These are phyloP conservation scores for Alectoris magna DNA, from an alignment of 2,797 vertebrate genomes.

Conservation along the genomic window DNA sequence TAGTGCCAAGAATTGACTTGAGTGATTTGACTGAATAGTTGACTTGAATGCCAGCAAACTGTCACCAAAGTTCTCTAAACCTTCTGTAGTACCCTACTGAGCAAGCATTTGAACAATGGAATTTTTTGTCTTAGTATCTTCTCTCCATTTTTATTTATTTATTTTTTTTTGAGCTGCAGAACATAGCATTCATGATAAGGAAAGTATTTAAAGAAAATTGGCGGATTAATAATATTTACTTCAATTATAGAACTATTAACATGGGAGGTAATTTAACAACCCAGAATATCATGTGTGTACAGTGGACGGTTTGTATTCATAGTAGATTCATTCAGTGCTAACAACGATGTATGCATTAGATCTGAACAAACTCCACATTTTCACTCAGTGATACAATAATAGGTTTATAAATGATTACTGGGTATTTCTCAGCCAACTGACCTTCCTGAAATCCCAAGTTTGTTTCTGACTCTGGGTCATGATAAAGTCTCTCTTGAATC, in stretches of 20 bases:
- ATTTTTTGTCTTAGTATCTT: background rate
- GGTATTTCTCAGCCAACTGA: constrained; percentile 3
- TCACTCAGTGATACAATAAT: background rate
- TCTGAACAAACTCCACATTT: background rate
- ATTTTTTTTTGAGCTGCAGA: background rate
- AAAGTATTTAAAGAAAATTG: background rate
- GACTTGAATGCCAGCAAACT: background rate
- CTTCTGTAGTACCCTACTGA: background rate
- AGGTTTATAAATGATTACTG: background rate
- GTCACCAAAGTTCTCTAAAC: accelerated
- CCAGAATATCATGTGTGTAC: background rate
- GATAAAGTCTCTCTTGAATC: background rate
- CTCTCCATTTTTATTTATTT: background rate
- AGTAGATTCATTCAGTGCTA: background rate
- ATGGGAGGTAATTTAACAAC: background rate
- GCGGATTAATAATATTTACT: background rate
- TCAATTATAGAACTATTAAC: background rate
- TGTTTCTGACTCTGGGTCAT: background rate
- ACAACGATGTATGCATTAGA: background rate
- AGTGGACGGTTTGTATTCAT: background rate
- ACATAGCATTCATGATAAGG: background rate
- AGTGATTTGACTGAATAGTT: background rate
- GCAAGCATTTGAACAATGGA: background rate
- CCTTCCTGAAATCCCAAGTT: background rate
- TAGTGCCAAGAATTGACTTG: background rate